phyloP scores from a whole-genome alignment of 2,888 invertebrate genomes.

The Ellobium chinense region DNA sequence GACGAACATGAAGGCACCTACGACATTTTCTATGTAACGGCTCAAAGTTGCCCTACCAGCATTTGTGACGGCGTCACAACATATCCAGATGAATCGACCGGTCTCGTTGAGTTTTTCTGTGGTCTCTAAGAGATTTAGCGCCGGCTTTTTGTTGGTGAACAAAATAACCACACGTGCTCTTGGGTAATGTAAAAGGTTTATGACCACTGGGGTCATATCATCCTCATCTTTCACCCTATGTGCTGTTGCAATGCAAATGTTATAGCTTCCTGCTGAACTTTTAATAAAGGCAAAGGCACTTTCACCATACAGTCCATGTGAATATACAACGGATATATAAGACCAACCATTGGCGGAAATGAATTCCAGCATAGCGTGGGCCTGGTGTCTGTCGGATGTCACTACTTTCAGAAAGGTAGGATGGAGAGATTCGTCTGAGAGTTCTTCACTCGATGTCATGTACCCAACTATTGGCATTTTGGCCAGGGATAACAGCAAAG shows the following conservation, averaged over 20 bases:
- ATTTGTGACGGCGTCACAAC: conserved; percentile 58
- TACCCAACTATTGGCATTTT: conserved; percentile 50
- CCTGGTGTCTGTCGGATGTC: conserved; percentile 60
- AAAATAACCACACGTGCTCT: conserved; percentile 58
- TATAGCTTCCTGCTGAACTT: conserved; percentile 36
- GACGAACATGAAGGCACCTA: conserved; percentile 59
- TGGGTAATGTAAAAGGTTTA: background rate
- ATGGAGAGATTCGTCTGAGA: conserved; percentile 57
- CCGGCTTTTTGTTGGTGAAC: conserved; percentile 53
- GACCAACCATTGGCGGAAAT: conserved; percentile 83
- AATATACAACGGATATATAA: conserved; percentile 88
- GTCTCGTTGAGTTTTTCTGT: conserved; percentile 36
- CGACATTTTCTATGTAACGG: conserved; percentile 52
- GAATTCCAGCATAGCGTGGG: conserved; percentile 56
- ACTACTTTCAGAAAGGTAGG: conserved; percentile 66
- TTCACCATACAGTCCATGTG: conserved; percentile 81
- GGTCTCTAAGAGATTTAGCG: conserved; percentile 48
- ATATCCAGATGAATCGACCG: conserved; percentile 64
- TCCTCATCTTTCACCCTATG: conserved; percentile 6
- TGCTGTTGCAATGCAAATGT: conserved; percentile 58
- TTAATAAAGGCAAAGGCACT: conserved; percentile 53
- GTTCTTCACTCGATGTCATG: conserved; percentile 56
- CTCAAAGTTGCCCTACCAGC: conserved; percentile 46
- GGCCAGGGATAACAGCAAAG: conserved; percentile 51
- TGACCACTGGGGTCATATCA: background rate